Evolutionary conservation across 2,888 invertebrate genomes (phyloP), one percentile per base, ranked within the genome.

Genomic region (Latheticus oryzae): DNA sequence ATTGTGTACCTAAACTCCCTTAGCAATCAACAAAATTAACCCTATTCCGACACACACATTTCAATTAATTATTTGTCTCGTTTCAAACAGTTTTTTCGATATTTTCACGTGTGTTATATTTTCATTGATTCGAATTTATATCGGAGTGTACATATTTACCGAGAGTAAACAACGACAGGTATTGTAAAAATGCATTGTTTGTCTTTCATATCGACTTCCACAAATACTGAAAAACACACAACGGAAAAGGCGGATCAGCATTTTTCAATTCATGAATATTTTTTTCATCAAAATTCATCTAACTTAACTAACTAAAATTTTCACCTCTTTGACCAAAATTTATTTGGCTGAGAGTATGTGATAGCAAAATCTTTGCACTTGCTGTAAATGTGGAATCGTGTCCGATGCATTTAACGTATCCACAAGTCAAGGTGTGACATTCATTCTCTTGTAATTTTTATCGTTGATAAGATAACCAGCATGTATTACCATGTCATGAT

Each of bases 171-270:
- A 50, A 5, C 19, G 13, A 56, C 56, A 56, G 56, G 56, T 56
- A 56, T 51, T 56, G 56, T 56, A 40, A 56, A 56, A 56, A 56
- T 48, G 42, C 42, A 43, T 35, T 56, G 48, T 56, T 56, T 56
- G 26, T 23, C 32, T 56, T 56, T 56, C 32, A 43, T 51, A 56
- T 56, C 56, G 23, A 15, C 37, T 52, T 51, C 16, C 13, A 33
- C 47, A 47, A 32, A 47, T 35, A 47, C 45, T 7, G 11, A 9
- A 17, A 32, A 19, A 30, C 30, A 30, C 13, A 45, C 24, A 15
- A 12, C 45, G 12, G 21, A 45, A 42, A 32, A 28, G 1, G 5
- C 12, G 12, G 12, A n/a, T n/a, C n/a, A 26, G 8, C 5, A 19
- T 19, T 19, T 19, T 19, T 19, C n/a, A n/a, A n/a, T 19, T 19